Base-by-base conservation (phyloP, 2,113 vertebrate species). In the Pachyramphus minor region DNA sequence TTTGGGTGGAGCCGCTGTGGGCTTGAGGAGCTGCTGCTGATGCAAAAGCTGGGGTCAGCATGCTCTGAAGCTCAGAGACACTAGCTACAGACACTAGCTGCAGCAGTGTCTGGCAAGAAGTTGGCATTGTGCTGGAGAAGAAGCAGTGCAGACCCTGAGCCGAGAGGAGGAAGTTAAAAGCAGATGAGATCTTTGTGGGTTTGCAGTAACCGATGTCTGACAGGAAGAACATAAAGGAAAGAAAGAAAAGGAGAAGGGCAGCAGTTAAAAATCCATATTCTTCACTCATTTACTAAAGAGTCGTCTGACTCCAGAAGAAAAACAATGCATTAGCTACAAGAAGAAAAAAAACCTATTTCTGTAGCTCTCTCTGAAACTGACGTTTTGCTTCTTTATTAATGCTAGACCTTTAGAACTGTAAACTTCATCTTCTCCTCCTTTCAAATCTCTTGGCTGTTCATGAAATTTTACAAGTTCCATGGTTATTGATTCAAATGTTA, bases 181-280 rank as follows among this genome's bases (percentile, higher is more conserved):
- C 89, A 95, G 94, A 95, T 76, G 94, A 97, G 91, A 87, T 92
- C 94, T 96, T 92, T 96, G 96, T 75, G 94, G 93, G 68, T 95
- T 96, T 95, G 91, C 93, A 96, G 77, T 78, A 96, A 95, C 86
- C 0, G 80, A 59, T 95, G 95, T 88, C 93, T 95, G 86, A 92
- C 93, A 95, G 95, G 93, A 97, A 96, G 89, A 92, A 49, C 63
- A 31, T 67, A 67, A 81, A 84, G 86, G 56, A 81, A 87, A 90
- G 62, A 39, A 59, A 73, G 71, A 80, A 90, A 78, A 67, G 33
- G 30, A 90, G 74, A 5, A 92, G 73, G 78, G 83, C 2, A 20
- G 41, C 47, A 66, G 73, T 87, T 60, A 87, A 95, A 96, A 96
- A 95, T 97, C 94, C 76, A 89, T 95, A 84, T 42, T 91, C 60